Evolutionary conservation across 2,113 vertebrate genomes (phyloP), one percentile per base, ranked within the genome.

Genomic region (Trinectes maculatus): DNA sequence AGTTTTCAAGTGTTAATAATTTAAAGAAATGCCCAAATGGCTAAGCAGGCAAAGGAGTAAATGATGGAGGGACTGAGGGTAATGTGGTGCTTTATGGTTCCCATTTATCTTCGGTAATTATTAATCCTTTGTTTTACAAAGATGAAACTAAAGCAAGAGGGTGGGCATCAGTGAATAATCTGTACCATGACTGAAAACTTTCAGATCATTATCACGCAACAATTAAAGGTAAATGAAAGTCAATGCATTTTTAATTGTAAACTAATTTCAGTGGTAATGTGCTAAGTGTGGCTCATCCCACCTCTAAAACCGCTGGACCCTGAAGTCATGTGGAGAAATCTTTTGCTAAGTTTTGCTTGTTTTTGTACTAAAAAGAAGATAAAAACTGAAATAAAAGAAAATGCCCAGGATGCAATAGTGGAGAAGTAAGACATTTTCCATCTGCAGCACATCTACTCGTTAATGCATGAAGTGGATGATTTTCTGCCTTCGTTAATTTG

Each of bases 1-100:
- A 87, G 85, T 93, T 94, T 90, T 88, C 61, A 57, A 88, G 65
- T 84, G 84, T 95, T 92, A 94, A 94, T 93, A 94, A 94, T 95
- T 91, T 83, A 95, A 82, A 76, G 52, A 82, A 86, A 91, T 85
- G 89, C 82, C 83, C 77, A 88, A 90, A 80, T 83, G 86, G 84
- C 80, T 55, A 37, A 53, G 72, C 85, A 76, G 90, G 85, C 82
- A 63, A 92, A 90, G 89, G 88, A 85, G 83, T 89, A 93, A 93
- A 91, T 84, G 83, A 87, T 70, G 73, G 22, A 76, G 79, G 85
- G 88, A 85, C 61, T 53, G 70, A 84, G 86, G 86, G 70, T 89
- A 87, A 84, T 91, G 78, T 85, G 80, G 39, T 46, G 63, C 86
- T 93, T 93, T 92, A 89, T 86, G 85, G 90, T 68, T 49, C 47